Evolutionary conservation across 2,888 invertebrate genomes (phyloP).

Genomic region (Seira sanloemensis): DNA sequence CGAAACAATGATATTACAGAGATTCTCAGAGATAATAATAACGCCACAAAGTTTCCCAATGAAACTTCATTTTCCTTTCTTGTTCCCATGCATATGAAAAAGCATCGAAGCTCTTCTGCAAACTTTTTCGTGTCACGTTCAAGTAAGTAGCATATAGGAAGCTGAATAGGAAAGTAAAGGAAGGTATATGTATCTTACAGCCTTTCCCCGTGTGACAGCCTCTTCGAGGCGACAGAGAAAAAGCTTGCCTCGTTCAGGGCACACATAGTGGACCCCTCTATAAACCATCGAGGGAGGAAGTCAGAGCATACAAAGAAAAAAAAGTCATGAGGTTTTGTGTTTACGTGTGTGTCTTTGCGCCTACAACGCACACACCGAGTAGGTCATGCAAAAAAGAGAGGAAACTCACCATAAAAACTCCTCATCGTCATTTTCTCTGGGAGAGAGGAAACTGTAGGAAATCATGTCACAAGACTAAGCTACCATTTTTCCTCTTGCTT

Average conservation of each 20-base stretch:
- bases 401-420: not conserved
- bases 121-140: no score
- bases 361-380: not conserved
- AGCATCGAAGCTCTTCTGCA: no score
- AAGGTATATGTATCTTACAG: not conserved
- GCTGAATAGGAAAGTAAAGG: no score
- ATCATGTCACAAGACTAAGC: not conserved
- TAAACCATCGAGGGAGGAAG: not conserved
- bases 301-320: not conserved
- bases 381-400: not conserved
- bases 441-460: no score
- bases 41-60: no score
- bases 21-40: no score
- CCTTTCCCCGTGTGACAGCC: not conserved
- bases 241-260: not conserved
- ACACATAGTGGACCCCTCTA: not conserved
- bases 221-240: not conserved
- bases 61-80: no score
- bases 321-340: constrained; percentile 3
- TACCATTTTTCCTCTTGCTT: not conserved
- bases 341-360: not conserved
- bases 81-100: no score
- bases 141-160: no score
- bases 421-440: no score
- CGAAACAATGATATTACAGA: not conserved